These are phyloP conservation scores for Diachasma alloeum DNA, from an alignment of 1,140 invertebrate genomes.

Conservation along the genomic window DNA sequence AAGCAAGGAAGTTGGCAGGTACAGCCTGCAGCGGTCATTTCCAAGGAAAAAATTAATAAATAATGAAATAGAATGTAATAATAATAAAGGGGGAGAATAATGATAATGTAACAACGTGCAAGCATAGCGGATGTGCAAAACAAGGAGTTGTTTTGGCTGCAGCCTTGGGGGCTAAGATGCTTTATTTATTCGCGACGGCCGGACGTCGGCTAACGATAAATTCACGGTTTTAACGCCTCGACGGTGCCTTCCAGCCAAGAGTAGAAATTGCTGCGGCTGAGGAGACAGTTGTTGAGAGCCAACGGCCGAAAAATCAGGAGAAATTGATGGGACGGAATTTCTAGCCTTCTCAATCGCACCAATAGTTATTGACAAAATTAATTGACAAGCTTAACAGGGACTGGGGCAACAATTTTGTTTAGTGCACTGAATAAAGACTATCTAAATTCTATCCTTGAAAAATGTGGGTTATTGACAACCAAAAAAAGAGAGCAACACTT, in stretches of 20 bases:
- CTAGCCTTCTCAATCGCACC: background rate
- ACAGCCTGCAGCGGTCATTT: background rate
- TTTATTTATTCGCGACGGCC: conserved; percentile 16
- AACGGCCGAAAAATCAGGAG: background rate
- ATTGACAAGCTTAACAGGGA: no score
- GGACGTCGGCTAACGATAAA: conserved; percentile 18
- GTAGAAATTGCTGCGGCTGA: background rate
- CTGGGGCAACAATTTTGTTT: no score
- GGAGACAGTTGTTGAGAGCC: background rate
- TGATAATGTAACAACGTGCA: background rate
- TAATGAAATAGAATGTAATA: background rate
- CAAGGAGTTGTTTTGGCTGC: background rate
- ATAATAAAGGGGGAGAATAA: background rate
- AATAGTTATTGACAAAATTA: no score
- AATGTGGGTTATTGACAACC: no score
- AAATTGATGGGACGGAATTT: background rate
- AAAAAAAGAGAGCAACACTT: no score
- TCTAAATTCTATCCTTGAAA: no score
- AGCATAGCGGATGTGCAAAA: conserved; percentile 4
- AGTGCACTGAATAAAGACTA: no score
- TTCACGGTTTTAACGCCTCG: conserved; percentile 24
- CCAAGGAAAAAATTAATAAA: background rate
- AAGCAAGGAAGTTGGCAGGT: background rate
- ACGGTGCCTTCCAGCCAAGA: background rate
- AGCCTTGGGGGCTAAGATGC: background rate